A percentile compares a stretch with the other conserved stretches of the same genome.
Conservation (phyloP, 2,888 invertebrate genomes). For the Drosophila neoperkinsi region DNA sequence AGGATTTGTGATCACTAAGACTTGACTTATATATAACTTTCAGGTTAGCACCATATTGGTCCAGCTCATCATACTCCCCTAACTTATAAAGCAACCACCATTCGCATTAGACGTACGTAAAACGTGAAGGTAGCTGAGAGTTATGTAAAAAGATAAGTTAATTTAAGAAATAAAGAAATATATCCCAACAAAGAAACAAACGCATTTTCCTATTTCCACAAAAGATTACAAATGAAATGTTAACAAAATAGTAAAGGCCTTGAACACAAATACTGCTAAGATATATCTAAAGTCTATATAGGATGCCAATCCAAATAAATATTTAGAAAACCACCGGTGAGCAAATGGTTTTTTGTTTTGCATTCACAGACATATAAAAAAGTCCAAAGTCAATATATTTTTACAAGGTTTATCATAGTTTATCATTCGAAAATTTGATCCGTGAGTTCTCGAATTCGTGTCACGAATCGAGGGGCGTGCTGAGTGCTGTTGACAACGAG, state of each 20-base stretch:
- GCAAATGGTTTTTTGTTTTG: neutral
- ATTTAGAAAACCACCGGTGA: neutral
- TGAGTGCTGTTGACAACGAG: neutral
- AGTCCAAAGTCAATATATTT: neutral
- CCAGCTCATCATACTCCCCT: too few species aligned
- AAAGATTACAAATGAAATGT: neutral
- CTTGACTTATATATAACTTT: neutral
- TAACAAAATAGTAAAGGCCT: neutral
- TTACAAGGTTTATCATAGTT: neutral
- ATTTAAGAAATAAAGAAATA: too few species aligned
- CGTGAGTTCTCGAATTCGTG: slow-evolving; percentile 7
- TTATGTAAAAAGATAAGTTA: too few species aligned
- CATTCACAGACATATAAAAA: neutral
- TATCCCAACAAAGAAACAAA: neutral
- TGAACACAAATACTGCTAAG: neutral
- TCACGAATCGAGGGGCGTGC: slow-evolving; percentile 7
- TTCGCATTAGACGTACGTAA: too few species aligned
- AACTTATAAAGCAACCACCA: too few species aligned
- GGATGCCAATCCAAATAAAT: neutral
- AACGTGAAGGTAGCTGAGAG: too few species aligned
- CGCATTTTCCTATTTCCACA: neutral
- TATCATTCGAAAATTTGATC: neutral
- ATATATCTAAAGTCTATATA: neutral
- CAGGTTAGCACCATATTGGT: neutral
- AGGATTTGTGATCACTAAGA: neutral